A percentile compares a stretch with the other conserved stretches of the same genome.
Evolutionary conservation across 2,113 vertebrate genomes (phyloP).

Genomic region (Chlorodrepanis virens): DNA sequence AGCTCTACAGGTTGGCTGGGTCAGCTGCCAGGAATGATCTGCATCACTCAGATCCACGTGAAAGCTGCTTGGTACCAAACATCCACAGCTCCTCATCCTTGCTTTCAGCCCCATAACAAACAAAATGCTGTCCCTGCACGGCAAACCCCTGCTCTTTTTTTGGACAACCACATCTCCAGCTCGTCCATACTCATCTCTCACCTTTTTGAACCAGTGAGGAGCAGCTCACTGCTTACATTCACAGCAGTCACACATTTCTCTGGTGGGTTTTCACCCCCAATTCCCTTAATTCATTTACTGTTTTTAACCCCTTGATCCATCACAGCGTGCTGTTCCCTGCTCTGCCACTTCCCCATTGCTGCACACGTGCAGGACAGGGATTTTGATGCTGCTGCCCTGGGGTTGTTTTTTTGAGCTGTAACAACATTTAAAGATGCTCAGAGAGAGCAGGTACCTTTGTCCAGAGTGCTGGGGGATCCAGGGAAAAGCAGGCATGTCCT

Average conservation of each 20-base stretch:
- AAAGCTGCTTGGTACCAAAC: neutral
- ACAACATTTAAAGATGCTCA: neutral
- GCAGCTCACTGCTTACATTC: neutral
- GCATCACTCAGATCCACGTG: neutral
- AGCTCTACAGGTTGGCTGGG: conserved; percentile 11
- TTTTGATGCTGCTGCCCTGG: rapidly evolving
- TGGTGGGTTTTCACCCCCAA: neutral
- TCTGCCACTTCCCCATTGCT: neutral
- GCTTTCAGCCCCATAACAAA: neutral
- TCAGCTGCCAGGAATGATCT: neutral
- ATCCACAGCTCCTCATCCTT: rapidly evolving
- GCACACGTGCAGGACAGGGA: rapidly evolving
- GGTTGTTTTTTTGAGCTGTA: neutral
- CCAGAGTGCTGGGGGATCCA: neutral
- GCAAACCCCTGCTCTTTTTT: neutral
- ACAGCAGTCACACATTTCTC: neutral
- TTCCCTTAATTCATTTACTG: rapidly evolving
- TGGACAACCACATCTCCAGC: neutral
- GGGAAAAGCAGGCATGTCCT: neutral
- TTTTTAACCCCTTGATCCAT: neutral
- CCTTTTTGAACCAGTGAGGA: neutral
- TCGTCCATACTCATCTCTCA: neutral
- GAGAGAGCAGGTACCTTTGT: neutral
- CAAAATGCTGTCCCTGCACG: neutral
- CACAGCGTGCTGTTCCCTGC: neutral